phyloP scores from a whole-genome alignment of 2,797 vertebrate genomes.

The Calcarius lapponicus region DNA sequence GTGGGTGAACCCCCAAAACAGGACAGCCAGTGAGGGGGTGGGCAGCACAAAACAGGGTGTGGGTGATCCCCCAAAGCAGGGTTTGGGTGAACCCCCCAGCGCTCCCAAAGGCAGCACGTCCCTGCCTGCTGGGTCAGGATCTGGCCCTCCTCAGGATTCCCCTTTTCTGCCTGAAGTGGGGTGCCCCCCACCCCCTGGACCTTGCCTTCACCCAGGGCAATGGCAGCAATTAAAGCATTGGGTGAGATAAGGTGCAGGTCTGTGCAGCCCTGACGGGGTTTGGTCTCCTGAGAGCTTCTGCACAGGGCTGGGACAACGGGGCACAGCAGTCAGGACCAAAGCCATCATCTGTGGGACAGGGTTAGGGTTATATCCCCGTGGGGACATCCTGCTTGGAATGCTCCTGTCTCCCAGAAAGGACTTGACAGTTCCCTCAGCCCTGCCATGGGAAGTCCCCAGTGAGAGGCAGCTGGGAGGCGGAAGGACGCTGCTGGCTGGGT shows the following conservation, averaged over 20 bases:
- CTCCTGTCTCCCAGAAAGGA: not conserved
- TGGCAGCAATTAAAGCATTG: not conserved
- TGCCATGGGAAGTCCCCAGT: not conserved
- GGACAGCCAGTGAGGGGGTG: too few relatives aligned
- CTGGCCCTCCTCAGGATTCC: not conserved
- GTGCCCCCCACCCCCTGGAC: not conserved
- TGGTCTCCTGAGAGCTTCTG: not conserved
- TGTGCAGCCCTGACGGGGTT: not conserved
- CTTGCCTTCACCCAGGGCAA: not conserved
- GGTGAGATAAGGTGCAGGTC: not conserved
- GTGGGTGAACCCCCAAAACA: too few relatives aligned
- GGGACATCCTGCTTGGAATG: not conserved
- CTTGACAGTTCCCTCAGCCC: not conserved
- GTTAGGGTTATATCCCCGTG: not conserved
- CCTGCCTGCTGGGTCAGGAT: accelerated
- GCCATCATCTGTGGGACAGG: not conserved
- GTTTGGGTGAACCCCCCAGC: not conserved
- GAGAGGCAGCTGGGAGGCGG: not conserved
- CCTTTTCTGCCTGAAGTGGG: accelerated
- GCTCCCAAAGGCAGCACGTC: not conserved
- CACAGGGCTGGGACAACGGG: accelerated
- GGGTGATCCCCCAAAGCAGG: too few relatives aligned
- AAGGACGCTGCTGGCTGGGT: not conserved
- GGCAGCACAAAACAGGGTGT: too few relatives aligned
- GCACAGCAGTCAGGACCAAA: not conserved